Evolutionary conservation across 2,113 vertebrate genomes (phyloP), one percentile per base, ranked within the genome.

Genomic region (Symphodus melops): DNA sequence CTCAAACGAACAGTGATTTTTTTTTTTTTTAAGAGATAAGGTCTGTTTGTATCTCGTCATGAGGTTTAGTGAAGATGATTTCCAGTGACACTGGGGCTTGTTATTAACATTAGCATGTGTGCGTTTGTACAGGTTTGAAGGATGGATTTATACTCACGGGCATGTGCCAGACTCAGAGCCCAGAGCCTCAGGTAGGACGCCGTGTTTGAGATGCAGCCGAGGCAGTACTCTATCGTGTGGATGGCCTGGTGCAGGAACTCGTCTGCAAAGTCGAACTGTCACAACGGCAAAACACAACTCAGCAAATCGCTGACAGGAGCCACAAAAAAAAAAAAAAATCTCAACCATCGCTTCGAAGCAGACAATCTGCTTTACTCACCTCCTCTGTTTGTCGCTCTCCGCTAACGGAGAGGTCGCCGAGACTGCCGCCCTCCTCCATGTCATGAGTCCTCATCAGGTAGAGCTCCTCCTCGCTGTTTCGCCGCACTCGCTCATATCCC

Each of bases 131-230:
- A 9, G 17, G 10, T 44, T 25, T 57, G 10, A 41, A 58, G 12
- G 9, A 61, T 7, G 4, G 5, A 69, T 49, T 56, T 14, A 62
- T 49, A 96, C 97, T 97, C 91, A 99, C 98, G 98, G 37, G 98
- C 96, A 33, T 99, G 98, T 58, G 98, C 98, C 88, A 99, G 91
- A 61, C 98, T 99, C 57, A 99, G 94, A 3, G 98, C 98, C 98
- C 98, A 99, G 53, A 99, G 97, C 46, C 98, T 89, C 69, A 99
- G 93, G 79, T 99, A 99, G 0, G 98, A 99, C 0, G 98, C 98
- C 0, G 98, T 98, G 92, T 99, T 99, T 44, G 98, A 99, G 91
- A 99, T 89, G 85, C 98, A 99, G 25, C 98, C 96, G 3, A 99
- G 93, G 53, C 98, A 99, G 61, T 97, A 99, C 68, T 99, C 98